Percentiles rank a stretch among this genome's conserved stretches.
Conservation (phyloP, 2,888 invertebrate genomes). For the Leistus spinibarbis region DNA sequence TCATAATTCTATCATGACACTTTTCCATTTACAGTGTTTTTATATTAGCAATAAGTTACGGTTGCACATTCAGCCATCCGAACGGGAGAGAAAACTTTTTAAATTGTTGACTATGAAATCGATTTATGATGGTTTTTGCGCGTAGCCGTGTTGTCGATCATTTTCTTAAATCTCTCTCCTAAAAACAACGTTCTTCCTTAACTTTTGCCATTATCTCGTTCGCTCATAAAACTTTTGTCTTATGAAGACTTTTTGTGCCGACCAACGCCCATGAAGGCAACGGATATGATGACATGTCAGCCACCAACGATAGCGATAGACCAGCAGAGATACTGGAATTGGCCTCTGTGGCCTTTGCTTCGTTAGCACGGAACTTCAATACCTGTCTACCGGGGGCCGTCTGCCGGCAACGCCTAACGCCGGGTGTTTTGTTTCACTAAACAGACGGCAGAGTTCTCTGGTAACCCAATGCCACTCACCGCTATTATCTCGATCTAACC, state of each 20-base stretch:
- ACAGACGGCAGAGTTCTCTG: not conserved
- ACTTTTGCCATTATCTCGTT: constrained; percentile 40
- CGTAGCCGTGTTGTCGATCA: constrained; percentile 35
- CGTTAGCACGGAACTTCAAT: not conserved
- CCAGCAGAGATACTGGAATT: too few relatives aligned
- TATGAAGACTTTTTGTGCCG: constrained; percentile 37
- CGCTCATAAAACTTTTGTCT: constrained; percentile 39
- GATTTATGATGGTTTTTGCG: constrained; percentile 34
- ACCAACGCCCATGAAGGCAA: constrained; percentile 1
- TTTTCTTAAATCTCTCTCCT: constrained; percentile 36
- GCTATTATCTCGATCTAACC: not conserved
- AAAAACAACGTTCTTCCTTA: constrained; percentile 37
- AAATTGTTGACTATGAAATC: constrained; percentile 38
- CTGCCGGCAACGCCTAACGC: not conserved
- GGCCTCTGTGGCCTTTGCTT: not conserved
- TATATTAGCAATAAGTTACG: constrained; percentile 31
- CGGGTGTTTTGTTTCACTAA: not conserved
- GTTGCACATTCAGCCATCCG: constrained; percentile 14
- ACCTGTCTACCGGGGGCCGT: not conserved
- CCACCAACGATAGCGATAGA: too few relatives aligned
- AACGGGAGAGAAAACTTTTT: constrained; percentile 23
- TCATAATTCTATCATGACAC: constrained; percentile 25
- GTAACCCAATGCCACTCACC: not conserved
- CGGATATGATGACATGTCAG: constrained; percentile 19
- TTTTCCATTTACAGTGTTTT: constrained; percentile 26